Evolutionary conservation across 2,113 vertebrate genomes (phyloP).

Genomic region (Podocnemis expansa): DNA sequence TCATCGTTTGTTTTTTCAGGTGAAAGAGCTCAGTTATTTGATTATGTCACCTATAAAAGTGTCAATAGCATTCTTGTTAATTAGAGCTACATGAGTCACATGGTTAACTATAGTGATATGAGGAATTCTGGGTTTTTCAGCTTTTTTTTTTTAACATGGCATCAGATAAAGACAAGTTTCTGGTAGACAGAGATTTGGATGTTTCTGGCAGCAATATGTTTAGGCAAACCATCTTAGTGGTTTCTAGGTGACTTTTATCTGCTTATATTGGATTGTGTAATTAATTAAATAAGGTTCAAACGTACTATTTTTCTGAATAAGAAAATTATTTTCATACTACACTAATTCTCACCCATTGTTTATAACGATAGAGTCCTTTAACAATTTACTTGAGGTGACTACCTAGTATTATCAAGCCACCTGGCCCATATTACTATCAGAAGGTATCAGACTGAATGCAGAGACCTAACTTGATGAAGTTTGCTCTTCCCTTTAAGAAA

Average conservation of each 20-base stretch:
- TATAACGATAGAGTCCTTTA: neutral
- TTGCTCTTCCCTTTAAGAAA: neutral
- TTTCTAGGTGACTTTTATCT: neutral
- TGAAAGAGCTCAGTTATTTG: neutral
- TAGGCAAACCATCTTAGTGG: neutral
- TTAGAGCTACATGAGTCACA: neutral
- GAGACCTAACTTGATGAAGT: neutral
- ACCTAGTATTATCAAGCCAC: neutral
- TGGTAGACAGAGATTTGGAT: neutral
- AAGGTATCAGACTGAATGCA: neutral
- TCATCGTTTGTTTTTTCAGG: neutral
- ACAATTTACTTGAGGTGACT: neutral
- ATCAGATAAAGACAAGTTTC: neutral
- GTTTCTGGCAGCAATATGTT: neutral
- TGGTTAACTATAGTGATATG: neutral
- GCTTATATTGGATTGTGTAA: neutral
- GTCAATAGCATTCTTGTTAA: neutral
- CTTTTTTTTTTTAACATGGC: neutral
- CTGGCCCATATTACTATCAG: neutral
- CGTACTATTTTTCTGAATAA: neutral
- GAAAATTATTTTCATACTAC: rapidly evolving
- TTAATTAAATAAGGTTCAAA: neutral
- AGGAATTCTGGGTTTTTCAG: neutral
- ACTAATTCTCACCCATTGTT: neutral
- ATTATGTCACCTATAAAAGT: neutral